A percentile compares a stretch with the other conserved stretches of the same genome.
These are phyloP conservation scores for Phenacoccus solenopsis DNA, from an alignment of 1,140 invertebrate genomes.

Conservation along the genomic window DNA sequence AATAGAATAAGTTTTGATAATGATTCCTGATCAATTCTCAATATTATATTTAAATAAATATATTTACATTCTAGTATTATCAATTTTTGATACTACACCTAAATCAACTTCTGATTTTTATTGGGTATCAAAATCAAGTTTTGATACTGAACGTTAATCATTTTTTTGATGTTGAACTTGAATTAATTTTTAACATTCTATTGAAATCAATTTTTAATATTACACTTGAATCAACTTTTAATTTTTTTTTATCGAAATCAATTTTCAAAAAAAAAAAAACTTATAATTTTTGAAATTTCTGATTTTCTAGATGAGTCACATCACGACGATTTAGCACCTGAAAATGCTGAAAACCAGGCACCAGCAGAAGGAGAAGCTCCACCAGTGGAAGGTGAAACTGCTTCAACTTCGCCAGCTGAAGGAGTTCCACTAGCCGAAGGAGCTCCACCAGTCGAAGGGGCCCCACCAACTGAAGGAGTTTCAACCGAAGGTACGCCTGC, in stretches of 20 bases:
- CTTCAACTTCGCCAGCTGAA: background rate
- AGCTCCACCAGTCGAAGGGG: background rate
- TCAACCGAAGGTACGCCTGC: constrained; percentile 21
- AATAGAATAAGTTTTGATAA: too few species aligned
- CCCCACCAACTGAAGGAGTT: constrained; percentile 19
- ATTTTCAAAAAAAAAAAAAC: background rate
- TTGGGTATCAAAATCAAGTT: too few species aligned
- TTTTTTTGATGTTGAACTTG: too few species aligned
- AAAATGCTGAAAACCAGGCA: background rate
- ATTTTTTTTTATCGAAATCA: background rate
- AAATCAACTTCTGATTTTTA: too few species aligned
- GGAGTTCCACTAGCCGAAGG: background rate
- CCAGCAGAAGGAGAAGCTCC: background rate
- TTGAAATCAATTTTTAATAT: too few species aligned
- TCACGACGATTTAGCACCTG: background rate
- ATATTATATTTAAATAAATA: too few species aligned
- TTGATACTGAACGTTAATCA: too few species aligned
- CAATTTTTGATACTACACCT: too few species aligned
- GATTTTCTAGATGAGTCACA: background rate
- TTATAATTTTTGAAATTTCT: background rate
- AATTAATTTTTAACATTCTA: too few species aligned
- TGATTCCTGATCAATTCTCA: too few species aligned
- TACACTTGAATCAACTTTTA: background rate
- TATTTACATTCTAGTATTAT: too few species aligned
- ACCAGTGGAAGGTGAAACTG: background rate